A percentile compares a stretch with the other conserved stretches of the same genome.
These are phyloP conservation scores for Diadophis punctatus DNA, from an alignment of 2,113 vertebrate genomes.

Conservation along the genomic window DNA sequence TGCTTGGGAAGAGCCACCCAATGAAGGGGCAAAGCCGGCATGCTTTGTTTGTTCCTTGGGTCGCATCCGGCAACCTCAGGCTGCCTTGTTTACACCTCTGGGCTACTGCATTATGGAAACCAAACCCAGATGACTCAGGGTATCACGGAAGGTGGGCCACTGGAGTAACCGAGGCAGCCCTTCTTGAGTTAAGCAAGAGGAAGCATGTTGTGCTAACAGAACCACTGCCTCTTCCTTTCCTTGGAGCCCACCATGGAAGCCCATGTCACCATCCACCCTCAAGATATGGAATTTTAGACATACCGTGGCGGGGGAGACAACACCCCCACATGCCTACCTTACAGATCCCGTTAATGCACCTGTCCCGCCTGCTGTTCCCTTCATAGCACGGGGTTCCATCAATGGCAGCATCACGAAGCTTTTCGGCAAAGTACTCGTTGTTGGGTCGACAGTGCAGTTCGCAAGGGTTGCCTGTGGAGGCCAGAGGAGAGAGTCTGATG, in stretches of 20 bases:
- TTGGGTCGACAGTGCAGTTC: slow-evolving; percentile 90
- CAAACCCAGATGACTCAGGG: neutral
- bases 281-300: neutral
- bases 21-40: neutral
- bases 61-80: neutral
- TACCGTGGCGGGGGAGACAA: neutral
- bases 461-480: slow-evolving; percentile 80
- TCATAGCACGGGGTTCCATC: slow-evolving; percentile 89
- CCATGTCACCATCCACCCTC: neutral
- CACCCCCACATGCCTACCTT: slow-evolving; percentile 72
- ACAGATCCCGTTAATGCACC: slow-evolving; percentile 94
- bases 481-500: neutral
- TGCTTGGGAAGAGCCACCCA: neutral
- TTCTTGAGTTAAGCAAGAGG: neutral
- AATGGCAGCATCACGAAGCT: slow-evolving; percentile 81
- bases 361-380: slow-evolving; percentile 72
- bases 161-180: neutral
- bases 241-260: neutral
- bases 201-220: neutral
- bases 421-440: slow-evolving; percentile 80
- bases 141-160: neutral
- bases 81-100: neutral
- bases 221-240: neutral
- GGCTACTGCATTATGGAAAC: neutral
- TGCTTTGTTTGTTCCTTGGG: neutral